Base-by-base conservation (phyloP, 2,797 vertebrate species). In the Rhabdomys pumilio region DNA sequence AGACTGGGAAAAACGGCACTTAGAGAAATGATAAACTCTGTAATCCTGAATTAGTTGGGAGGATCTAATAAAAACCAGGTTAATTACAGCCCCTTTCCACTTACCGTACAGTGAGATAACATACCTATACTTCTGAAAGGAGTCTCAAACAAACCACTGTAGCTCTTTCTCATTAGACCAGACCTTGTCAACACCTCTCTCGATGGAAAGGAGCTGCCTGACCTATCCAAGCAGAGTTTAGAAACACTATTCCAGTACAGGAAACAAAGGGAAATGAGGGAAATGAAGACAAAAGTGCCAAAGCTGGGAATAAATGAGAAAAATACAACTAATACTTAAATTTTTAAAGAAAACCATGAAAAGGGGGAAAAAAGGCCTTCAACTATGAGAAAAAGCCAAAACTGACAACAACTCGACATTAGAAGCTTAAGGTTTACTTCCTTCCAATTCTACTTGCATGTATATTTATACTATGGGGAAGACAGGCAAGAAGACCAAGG, bases 251-350 rank as follows among this genome's bases (percentile, higher is more conserved):
- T 89, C 82, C 79, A 79, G 19, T 6, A 59, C 34, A 82, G 89
- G 44, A 96, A 96, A 79, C 80, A 67, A 38, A 38, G 38, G 38
- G 38, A 38, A 38, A 38, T 38, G 38, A 83, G 20, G 65, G 77
- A 90, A 96, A 57, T 90, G 44, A 93, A 44, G 14, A 47, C 38
- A 83, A 14, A 93, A 53, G 90, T 34, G 38, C 63, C 90, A 85
- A 63, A 44, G 82, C 91, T 9, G 0, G 69, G 93, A 86, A 61
- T 50, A 77, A 26, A 34, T 85, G 53, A 81, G 91, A 34, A 59
- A 59, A 9, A 22, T 88, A 94, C 59, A 90, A 0, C 3, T n/a
- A 65, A 31, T 17, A 22, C 44, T 72, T 87, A 76, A 55, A 38
- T 80, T 85, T 82, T 55, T 47, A 14, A 94, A 81, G 44, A 82